phyloP scores from a whole-genome alignment of 2,797 vertebrate species.

The Glyptemys insculpta region DNA sequence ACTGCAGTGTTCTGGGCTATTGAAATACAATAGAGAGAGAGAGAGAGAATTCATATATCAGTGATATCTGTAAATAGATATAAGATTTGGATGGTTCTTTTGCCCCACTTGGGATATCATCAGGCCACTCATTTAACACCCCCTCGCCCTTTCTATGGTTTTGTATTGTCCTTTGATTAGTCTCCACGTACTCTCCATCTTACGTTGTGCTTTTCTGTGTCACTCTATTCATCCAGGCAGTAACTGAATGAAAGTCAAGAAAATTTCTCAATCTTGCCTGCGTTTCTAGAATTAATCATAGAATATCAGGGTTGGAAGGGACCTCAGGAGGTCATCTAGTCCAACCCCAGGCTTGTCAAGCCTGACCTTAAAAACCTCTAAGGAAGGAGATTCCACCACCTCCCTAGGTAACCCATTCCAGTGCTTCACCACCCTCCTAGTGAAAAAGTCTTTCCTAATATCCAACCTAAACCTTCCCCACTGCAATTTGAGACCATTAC shows the following conservation, averaged over 20 bases:
- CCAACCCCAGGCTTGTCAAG: too few relatives aligned
- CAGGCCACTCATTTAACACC: not conserved
- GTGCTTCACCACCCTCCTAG: too few relatives aligned
- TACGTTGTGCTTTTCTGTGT: not conserved
- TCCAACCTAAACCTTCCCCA: too few relatives aligned
- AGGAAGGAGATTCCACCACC: too few relatives aligned
- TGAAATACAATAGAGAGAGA: not conserved
- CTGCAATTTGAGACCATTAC: too few relatives aligned
- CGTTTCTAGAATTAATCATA: not conserved
- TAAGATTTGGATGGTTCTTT: not conserved
- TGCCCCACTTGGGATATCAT: not conserved
- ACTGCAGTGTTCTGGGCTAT: not conserved
- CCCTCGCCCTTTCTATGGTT: not conserved
- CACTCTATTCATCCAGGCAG: not conserved
- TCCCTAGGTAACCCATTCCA: too few relatives aligned
- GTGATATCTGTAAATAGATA: not conserved
- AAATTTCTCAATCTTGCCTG: too few relatives aligned
- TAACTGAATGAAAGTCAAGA: not conserved
- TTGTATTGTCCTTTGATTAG: not conserved
- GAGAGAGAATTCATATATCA: not conserved
- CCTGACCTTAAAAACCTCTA: too few relatives aligned
- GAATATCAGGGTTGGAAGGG: too few relatives aligned
- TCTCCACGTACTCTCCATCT: not conserved
- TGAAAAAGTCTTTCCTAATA: too few relatives aligned
- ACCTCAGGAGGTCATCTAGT: too few relatives aligned